Percentiles rank a stretch among this genome's conserved stretches.
Evolutionary conservation across 2,797 vertebrate genomes (phyloP).

Genomic region (Clarias fuscus): DNA sequence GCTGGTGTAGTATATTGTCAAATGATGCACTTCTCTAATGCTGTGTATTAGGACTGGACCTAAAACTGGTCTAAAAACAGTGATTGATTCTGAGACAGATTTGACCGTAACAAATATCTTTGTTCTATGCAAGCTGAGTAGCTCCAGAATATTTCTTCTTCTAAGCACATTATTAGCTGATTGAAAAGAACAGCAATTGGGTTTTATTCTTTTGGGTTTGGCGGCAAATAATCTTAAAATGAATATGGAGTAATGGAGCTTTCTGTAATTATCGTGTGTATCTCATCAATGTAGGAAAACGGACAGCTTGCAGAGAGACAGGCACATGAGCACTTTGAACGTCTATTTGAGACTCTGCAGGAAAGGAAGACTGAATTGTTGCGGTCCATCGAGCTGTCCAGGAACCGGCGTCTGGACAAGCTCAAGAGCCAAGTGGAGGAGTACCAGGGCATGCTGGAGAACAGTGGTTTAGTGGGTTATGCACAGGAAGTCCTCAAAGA

Average conservation of each 20-base stretch:
- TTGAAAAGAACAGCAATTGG: neutral
- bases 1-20: neutral
- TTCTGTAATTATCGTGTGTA: neutral
- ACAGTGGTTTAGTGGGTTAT: conserved; percentile 93
- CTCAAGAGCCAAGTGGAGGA: conserved; percentile 88
- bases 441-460: conserved; percentile 96
- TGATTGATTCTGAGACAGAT: neutral
- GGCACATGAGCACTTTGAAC: conserved; percentile 86
- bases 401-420: conserved; percentile 81
- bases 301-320: conserved; percentile 85
- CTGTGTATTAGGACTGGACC: neutral
- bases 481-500: conserved; percentile 98
- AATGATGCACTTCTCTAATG: neutral
- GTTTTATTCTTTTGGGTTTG: neutral
- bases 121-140: neutral
- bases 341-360: conserved; percentile 84
- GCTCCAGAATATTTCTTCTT: neutral
- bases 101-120: neutral
- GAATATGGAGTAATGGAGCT: neutral
- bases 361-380: conserved; percentile 86
- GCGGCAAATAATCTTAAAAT: neutral
- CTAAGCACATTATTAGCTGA: neutral
- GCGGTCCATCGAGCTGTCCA: conserved; percentile 83
- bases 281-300: conserved; percentile 66
- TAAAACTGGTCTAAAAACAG: neutral